phyloP scores from a whole-genome alignment of 2,113 vertebrate genomes.

The Dicentrarchus labrax region DNA sequence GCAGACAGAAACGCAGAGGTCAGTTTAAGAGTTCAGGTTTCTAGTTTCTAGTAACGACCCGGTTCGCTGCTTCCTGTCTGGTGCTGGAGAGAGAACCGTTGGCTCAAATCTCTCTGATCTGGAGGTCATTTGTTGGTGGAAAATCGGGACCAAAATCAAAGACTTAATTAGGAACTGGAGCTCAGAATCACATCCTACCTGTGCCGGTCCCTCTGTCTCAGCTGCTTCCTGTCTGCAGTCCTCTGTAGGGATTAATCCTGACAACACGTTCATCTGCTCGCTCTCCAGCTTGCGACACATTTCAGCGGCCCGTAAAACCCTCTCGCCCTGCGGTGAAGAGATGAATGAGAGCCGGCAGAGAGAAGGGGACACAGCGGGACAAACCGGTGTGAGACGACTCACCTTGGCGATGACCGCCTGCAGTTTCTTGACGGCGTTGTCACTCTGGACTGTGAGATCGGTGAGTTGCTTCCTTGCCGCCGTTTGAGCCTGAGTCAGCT shows the following conservation, averaged over 20 bases:
- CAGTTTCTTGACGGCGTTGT: neutral
- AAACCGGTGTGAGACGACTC: neutral
- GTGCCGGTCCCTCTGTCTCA: neutral
- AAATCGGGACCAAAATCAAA: no score
- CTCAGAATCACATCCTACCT: conserved; percentile 10
- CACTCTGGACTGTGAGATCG: conserved; percentile 18
- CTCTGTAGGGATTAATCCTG: fast-evolving
- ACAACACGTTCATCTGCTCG: neutral
- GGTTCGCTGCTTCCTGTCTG: no score
- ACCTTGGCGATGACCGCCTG: conserved; percentile 38
- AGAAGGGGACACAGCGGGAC: neutral
- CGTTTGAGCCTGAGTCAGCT: neutral
- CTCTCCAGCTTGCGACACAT: conserved; percentile 37
- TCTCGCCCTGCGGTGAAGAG: conserved; percentile 44
- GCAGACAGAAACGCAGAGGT: neutral
- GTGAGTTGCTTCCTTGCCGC: neutral
- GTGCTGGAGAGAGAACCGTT: no score
- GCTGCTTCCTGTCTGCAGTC: no score
- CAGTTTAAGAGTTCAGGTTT: no score
- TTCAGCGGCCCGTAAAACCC: neutral
- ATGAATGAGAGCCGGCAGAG: neutral
- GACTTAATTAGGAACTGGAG: no score
- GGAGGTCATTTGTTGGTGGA: no score
- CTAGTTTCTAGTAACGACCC: no score
- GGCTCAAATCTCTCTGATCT: no score